A percentile compares a stretch with the other conserved stretches of the same genome.
phyloP scores from a whole-genome alignment of 1,140 invertebrate species.

The Diploscapter pachys region DNA sequence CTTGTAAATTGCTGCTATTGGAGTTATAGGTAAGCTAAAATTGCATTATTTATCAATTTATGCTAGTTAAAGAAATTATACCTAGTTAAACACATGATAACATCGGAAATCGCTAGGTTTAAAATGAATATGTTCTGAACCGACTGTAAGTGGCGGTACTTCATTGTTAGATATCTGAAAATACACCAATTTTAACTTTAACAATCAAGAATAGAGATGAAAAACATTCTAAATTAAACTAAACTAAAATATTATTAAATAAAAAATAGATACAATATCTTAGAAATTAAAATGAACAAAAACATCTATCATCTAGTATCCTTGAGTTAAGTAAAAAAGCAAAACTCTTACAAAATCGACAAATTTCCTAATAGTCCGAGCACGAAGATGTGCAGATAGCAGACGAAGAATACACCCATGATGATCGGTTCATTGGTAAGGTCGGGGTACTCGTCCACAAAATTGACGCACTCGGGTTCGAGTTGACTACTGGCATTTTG shows the following conservation, averaged over 20 bases:
- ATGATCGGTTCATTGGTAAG: slow-evolving; percentile 45
- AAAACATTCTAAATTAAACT: background rate
- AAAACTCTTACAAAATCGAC: slow-evolving; percentile 39
- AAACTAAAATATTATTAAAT: background rate
- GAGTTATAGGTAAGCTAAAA: too few species aligned
- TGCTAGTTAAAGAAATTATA: too few species aligned
- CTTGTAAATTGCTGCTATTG: too few species aligned
- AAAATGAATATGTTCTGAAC: too few species aligned
- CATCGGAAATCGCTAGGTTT: too few species aligned
- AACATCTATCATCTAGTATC: slow-evolving; percentile 18
- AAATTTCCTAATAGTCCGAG: slow-evolving; percentile 54
- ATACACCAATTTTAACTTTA: too few species aligned
- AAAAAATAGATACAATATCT: background rate
- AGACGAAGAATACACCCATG: slow-evolving; percentile 42
- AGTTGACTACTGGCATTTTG: too few species aligned
- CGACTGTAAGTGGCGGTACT: too few species aligned
- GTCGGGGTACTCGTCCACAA: slow-evolving; percentile 44
- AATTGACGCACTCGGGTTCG: slow-evolving; percentile 17
- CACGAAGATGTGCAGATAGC: slow-evolving; percentile 55
- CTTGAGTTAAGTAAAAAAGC: slow-evolving; percentile 70
- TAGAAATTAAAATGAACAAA: slow-evolving; percentile 3
- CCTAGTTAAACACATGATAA: too few species aligned
- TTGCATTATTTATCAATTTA: too few species aligned
- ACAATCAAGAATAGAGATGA: background rate
- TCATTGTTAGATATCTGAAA: too few species aligned